These are phyloP conservation scores for Daboia siamensis DNA, from an alignment of 2,113 vertebrate genomes.

Conservation along the genomic window DNA sequence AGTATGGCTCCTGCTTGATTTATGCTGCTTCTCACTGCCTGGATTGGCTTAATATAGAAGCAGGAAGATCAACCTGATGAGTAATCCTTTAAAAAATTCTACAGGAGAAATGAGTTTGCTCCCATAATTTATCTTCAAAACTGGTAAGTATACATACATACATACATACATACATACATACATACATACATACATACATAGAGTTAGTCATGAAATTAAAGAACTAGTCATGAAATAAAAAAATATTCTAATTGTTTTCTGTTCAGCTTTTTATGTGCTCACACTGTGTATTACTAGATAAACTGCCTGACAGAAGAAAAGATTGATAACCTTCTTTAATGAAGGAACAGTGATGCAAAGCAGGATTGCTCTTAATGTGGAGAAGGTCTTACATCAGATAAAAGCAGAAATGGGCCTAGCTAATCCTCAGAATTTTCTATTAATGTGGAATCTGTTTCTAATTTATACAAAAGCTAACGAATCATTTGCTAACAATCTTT, in stretches of 20 bases:
- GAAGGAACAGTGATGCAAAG: neutral
- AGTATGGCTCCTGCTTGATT: neutral
- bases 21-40: neutral
- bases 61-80: neutral
- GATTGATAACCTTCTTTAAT: neutral
- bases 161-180: no score
- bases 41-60: neutral
- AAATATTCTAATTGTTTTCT: neutral
- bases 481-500: neutral
- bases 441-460: neutral
- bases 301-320: neutral
- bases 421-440: neutral
- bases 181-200: no score
- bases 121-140: neutral
- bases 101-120: neutral
- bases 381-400: neutral
- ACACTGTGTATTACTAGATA: neutral
- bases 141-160: neutral
- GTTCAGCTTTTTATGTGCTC: neutral
- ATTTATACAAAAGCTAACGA: neutral
- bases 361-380: neutral
- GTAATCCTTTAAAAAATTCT: neutral
- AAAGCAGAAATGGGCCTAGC: neutral
- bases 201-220: neutral
- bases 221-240: neutral